phyloP scores from a whole-genome alignment of 2,113 vertebrate species.

The Carollia perspicillata region DNA sequence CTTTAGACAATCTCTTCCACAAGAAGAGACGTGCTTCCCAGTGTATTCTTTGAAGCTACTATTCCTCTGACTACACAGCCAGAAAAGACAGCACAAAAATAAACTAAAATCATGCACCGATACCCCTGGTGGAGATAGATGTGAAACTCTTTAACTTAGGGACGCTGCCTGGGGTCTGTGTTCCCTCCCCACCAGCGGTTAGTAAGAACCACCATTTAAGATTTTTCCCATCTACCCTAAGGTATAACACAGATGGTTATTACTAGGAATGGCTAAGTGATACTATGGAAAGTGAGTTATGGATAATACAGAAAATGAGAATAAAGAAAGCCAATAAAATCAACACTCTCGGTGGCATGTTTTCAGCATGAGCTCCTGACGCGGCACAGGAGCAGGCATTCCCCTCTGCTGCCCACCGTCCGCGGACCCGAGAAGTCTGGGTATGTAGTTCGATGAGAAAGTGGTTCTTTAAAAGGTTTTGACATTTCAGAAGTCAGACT shows the following conservation, averaged over 20 bases:
- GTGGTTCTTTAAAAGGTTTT: neutral
- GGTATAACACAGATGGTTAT: neutral
- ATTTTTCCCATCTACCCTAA: neutral
- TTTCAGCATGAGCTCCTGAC: neutral
- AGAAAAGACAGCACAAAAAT: neutral
- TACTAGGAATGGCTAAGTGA: neutral
- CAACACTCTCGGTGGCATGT: neutral
- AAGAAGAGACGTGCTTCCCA: neutral
- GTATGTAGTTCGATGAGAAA: neutral
- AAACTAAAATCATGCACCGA: neutral
- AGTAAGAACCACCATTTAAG: neutral
- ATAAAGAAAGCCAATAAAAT: neutral
- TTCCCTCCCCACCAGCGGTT: neutral
- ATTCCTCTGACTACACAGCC: neutral
- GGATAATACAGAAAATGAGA: neutral
- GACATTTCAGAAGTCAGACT: neutral
- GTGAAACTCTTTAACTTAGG: neutral
- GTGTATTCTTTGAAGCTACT: neutral
- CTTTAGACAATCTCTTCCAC: neutral
- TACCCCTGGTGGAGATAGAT: neutral
- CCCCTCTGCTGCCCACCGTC: neutral
- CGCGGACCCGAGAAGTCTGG: neutral
- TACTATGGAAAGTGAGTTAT: neutral
- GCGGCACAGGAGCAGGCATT: neutral
- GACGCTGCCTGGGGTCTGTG: neutral